These are phyloP conservation scores for Erannis defoliaria DNA, from an alignment of 2,888 invertebrate genomes.

Conservation along the genomic window DNA sequence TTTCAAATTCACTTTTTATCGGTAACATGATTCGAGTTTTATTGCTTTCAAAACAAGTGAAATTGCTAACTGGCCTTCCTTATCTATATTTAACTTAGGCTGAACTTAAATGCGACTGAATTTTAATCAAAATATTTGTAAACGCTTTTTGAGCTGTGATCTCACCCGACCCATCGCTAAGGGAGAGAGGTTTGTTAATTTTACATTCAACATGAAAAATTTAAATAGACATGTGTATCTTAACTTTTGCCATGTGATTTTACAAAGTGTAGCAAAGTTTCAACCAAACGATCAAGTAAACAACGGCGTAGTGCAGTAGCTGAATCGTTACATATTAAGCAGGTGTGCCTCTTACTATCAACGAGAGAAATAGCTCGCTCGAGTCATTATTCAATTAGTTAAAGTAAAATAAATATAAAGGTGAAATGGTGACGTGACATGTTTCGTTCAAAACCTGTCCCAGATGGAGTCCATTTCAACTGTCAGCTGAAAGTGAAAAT, in stretches of 20 bases:
- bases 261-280: too few relatives aligned
- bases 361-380: neutral
- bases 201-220: too few relatives aligned
- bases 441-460: slow-evolving; percentile 4
- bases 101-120: neutral
- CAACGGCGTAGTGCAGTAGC: too few relatives aligned
- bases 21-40: slow-evolving; percentile 42
- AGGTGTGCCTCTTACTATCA: neutral
- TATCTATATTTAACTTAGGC: neutral
- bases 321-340: too few relatives aligned
- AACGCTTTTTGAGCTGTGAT: neutral
- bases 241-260: too few relatives aligned
- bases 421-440: neutral
- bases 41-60: slow-evolving; percentile 40
- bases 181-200: too few relatives aligned
- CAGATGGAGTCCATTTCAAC: neutral
- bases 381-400: neutral
- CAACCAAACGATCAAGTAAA: too few relatives aligned
- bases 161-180: neutral
- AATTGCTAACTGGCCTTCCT: slow-evolving; percentile 26
- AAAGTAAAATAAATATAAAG: neutral
- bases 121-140: neutral
- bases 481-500: slow-evolving; percentile 34
- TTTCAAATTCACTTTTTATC: slow-evolving; percentile 48
- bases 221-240: too few relatives aligned